Evolutionary conservation across 2,888 invertebrate genomes (phyloP).

Genomic region (Sphinx pinastri): DNA sequence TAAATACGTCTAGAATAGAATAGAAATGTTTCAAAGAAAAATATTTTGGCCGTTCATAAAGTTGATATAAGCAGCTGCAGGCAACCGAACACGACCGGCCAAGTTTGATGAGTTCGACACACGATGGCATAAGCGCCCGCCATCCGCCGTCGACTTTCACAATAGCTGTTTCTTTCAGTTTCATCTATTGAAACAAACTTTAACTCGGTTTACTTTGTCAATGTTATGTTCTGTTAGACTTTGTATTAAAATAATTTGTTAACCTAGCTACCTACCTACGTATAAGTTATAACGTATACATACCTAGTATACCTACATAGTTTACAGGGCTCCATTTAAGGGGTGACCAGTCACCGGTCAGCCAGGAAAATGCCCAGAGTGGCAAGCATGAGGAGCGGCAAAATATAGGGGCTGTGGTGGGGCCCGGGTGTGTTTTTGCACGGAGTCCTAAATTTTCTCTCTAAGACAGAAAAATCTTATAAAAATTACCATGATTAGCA

Average conservation of each 20-base stretch:
- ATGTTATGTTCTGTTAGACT: conserved; percentile 43
- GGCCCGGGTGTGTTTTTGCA: no score
- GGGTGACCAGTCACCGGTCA: no score
- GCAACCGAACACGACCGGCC: conserved; percentile 37
- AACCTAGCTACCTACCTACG: not conserved
- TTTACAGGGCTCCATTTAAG: no score
- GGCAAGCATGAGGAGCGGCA: no score
- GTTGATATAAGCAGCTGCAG: conserved; percentile 40
- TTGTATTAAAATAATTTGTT: conserved; percentile 14
- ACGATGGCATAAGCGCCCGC: conserved; percentile 56
- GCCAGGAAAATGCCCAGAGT: no score
- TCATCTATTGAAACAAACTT: conserved; percentile 57
- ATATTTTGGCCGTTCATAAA: conserved; percentile 57
- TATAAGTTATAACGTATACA: no score
- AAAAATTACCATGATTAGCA: no score
- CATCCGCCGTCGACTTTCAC: conserved; percentile 47
- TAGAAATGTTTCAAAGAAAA: conserved; percentile 42
- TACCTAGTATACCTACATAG: no score
- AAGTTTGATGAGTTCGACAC: conserved; percentile 76
- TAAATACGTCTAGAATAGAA: not conserved
- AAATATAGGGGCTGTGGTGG: no score
- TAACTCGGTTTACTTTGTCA: conserved; percentile 50
- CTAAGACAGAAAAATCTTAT: no score
- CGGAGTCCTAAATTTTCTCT: no score
- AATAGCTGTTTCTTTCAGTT: conserved; percentile 55